Base-by-base conservation (phyloP, 2,113 vertebrate species). In the Solea senegalensis region DNA sequence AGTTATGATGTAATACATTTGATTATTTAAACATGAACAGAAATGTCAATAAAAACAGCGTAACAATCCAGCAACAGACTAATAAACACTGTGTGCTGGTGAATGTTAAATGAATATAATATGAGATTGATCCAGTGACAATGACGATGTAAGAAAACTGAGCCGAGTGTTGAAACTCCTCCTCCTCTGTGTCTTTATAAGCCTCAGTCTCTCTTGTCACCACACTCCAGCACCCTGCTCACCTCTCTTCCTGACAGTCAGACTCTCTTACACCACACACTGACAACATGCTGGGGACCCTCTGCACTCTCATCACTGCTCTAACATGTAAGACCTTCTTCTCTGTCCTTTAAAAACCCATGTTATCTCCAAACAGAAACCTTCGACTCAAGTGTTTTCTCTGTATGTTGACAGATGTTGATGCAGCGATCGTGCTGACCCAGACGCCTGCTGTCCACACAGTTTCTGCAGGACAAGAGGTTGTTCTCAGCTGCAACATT, bases 281-380 rank as follows among this genome's bases (percentile, higher is more conserved):
- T 77, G 73, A 69, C 74, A 88, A 68, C 83, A 83, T 83, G 85
- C 85, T 82, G 80, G 9, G 52, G 64, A 84, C 54, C n/a, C 77
- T 91, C 74, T 85, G 71, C 72, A 16, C 66, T 83, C 82, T 90
- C 69, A 66, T 85, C 73, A 71, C 82, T 75, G 69, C 74, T 78
- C 83, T 88, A 26, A 11, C 84, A 79, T 85, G 74, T 79, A 69
- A n/a, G 50, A 52, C 16, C 2, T n/a, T 52, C 50, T 26, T 52
- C 21, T 16, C 16, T 26, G 2, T 2, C 56, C 62, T 65, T 50
- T 62, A 52, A 63, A 39, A n/a, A n/a, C 62, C 65, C 58, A 50
- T 69, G 50, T 74, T 66, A 16, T 66, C 54, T 69, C 50, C 64
- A 55, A 48, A 48, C 45, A 9, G 11, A 48, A 48, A 48, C 9